Conservation (phyloP, 2,797 vertebrate genomes). For the Centroberyx gerrardi region DNA sequence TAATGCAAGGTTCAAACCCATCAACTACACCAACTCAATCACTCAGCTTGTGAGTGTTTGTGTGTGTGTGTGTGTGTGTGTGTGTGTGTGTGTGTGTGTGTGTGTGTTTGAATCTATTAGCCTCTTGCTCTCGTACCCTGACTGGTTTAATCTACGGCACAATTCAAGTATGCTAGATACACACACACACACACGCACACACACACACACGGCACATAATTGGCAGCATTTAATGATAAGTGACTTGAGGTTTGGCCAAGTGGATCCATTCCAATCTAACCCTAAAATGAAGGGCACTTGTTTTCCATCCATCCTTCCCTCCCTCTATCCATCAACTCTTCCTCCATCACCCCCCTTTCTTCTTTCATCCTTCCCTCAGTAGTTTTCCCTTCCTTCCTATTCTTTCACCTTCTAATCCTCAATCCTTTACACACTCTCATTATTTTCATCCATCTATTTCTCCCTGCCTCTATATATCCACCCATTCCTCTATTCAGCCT, state of each 20-base stretch:
- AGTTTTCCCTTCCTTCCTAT: conserved; percentile 16
- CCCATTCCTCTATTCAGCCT: conserved; percentile 49
- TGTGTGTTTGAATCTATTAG: not conserved
- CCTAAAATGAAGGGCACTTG: conserved; percentile 68
- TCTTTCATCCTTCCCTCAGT: conserved; percentile 31
- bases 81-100: conserved; percentile 13
- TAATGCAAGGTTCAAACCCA: conserved; percentile 23
- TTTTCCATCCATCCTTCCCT: conserved; percentile 63
- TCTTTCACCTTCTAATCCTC: conserved; percentile 13
- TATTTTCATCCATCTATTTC: conserved; percentile 21
- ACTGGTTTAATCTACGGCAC: conserved; percentile 50
- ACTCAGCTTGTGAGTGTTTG: conserved; percentile 8
- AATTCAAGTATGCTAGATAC: conserved; percentile 33
- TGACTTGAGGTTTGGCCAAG: conserved; percentile 70
- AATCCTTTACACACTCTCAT: conserved; percentile 32
- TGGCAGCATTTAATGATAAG: conserved; percentile 69
- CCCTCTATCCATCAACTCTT: conserved; percentile 48
- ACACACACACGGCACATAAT: conserved; percentile 41
- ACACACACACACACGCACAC: conserved; percentile 2
- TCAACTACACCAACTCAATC: not conserved
- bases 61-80: conserved; percentile 1
- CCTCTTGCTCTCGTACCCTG: conserved; percentile 26
- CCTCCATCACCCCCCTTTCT: conserved; percentile 42
- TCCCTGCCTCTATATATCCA: conserved; percentile 28
- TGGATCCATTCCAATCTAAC: conserved; percentile 73